Evolutionary conservation across 2,113 vertebrate genomes (phyloP), one percentile per base, ranked within the genome.

Genomic region (Gallinago media): DNA sequence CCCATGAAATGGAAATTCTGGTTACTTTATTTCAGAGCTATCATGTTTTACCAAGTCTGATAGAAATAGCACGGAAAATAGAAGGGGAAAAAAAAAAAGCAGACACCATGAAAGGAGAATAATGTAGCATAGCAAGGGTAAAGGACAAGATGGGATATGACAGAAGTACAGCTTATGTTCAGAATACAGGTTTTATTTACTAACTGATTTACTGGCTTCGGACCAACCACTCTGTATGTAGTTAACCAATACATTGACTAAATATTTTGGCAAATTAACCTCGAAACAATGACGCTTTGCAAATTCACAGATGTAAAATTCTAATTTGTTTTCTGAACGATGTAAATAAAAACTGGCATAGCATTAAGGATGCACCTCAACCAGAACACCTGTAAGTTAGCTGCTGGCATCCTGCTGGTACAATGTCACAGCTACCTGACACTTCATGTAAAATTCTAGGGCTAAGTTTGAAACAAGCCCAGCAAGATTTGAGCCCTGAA

Each of bases 261-360:
- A 76, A 59, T 32, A 50, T 18, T 50, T 49, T 1, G 2, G 31
- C 18, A 85, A 76, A 81, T 29, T 32, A 67, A 85, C 55, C 19
- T 63, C 1, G 0, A 87, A 80, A 61, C 27, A 34, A 27, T 2
- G 14, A 79, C 19, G 20, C 13, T 58, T 84, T 50, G 22, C 36
- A 80, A 32, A 9, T 73, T 77, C 6, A 58, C 22, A 74, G 15
- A 70, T 68, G 12, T 65, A 67, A 77, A 66, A 46, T 83, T 44
- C 34, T 63, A 3, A 27, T 17, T 62, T 59, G 19, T 59, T 90
- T 74, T 70, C 74, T 70, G 58, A 79, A 68, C 52, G 56, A 73
- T 0, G 0, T 32, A 72, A 82, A 42, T 6, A 68, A 73, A 87
- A 83, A 7, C 0, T 3, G 63, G 40, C 15, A 61, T 38, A 38